Base-by-base conservation (phyloP, 2,888 invertebrate species). In the Andrena praecox region DNA sequence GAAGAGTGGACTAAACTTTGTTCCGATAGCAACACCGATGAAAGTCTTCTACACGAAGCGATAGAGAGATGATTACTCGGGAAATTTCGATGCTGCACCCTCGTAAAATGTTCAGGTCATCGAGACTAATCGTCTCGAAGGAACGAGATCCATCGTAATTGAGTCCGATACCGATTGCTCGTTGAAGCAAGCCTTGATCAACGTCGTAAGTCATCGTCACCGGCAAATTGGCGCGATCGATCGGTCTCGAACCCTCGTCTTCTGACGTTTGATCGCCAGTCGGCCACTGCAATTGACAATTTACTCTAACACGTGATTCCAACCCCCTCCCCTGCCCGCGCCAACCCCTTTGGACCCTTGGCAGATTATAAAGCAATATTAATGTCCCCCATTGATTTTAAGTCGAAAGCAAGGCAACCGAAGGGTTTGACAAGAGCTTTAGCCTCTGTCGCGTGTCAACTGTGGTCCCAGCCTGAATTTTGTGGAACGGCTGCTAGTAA, bases 141-240 rank as follows among this genome's bases (percentile, higher is more conserved):
- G 6, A 70, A 31, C 69, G 29, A 59, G 70, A 59, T 66, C 16
- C 12, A 2, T 20, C 24, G 27, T 35, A 50, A 77, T 35, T 77
- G 66, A 33, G 71, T 64, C 33, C 50, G 54, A 64, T 70, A 80
- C 68, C 76, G 66, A 76, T 70, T 33, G n/a, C n/a, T 12, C 31
- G 69, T 66, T 60, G 29, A 52, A 31, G 59, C 54, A 59, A 48
- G 52, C 27, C 48, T 31, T 29, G 66, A 75, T 70, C 67, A 48
- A 31, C 42, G 56, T 73, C 77, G 64, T 74, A 75, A 84, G 70
- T 80, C 73, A 85, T 67, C 75, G 70, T 52, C 54, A 52, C 54
- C 71, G 78, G 75, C 85, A 85, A 42, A 85, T 87, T 87, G 82
- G 68, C 50, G 52, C 70, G 80, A 86, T 87, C 84, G 82, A 88